Evolutionary conservation across 1,140 invertebrate species (phyloP).

Genomic region (Euura lappo): DNA sequence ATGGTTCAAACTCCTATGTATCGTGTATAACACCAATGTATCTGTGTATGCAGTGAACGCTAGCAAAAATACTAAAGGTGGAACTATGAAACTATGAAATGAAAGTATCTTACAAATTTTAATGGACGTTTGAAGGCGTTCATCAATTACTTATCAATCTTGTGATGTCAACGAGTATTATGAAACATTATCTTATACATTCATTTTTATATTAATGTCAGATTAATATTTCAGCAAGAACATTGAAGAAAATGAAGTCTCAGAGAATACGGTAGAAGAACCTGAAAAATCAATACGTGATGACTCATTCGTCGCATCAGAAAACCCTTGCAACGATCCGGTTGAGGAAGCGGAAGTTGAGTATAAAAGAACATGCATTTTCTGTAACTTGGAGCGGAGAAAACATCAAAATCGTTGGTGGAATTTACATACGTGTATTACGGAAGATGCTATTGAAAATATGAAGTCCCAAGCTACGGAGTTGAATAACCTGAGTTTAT

Average conservation of each 20-base stretch:
- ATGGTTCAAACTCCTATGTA: no score
- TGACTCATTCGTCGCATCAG: not conserved
- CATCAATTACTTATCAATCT: not conserved
- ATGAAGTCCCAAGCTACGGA: not conserved
- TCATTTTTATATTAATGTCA: not conserved
- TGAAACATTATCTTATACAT: not conserved
- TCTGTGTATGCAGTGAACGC: no score
- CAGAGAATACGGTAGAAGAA: not conserved
- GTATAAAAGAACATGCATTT: conserved; percentile 5
- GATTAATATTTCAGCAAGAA: not conserved
- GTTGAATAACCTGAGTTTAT: not conserved
- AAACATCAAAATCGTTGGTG: not conserved
- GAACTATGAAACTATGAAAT: no score
- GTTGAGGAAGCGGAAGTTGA: not conserved
- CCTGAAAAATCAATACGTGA: not conserved
- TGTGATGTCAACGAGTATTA: not conserved
- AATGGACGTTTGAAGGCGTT: not conserved
- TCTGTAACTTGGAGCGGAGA: not conserved
- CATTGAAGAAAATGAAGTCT: not conserved
- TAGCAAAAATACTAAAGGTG: no score
- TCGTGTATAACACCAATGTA: no score
- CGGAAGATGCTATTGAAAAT: conserved; percentile 7
- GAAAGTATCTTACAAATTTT: not conserved
- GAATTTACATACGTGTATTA: not conserved
- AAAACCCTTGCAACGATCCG: not conserved